Base-by-base conservation (phyloP, 2,888 invertebrate genomes). In the Xylota sylvarum region DNA sequence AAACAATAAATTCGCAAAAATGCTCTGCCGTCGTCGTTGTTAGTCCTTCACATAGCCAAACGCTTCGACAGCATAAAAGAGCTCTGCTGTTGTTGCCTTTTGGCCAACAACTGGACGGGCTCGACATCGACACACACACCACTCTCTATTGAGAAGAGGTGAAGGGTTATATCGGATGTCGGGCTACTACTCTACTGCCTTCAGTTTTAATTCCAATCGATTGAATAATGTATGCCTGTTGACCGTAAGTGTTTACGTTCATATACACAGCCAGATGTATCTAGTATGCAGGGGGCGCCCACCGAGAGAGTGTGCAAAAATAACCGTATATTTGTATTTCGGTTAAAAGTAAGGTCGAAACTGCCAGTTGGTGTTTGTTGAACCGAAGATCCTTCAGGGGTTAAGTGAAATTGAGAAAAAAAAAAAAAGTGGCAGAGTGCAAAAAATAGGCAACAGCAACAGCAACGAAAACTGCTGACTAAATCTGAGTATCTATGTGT, bases 201-300 rank as follows among this genome's bases (percentile, higher is more conserved):
- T 79, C 74, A 70, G 73, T 85, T 80, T 80, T 85, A 80, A 85
- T 85, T 85, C 84, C 79, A 80, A 80, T 85, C 84, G 84, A 80
- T 85, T 85, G 84, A 85, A 85, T 85, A 85, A 85, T 85, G 80
- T 85, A 80, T 85, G 84, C 84, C 69, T 80, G 84, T 80, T 79
- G 79, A 79, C 84, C 79, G 79, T 70, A 69, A 84, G 84, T 84
- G 69, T 83, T 78, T 83, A 69, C 73, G 78, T 72, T 65, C 72
- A n/a, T 56, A 55, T 48, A 67, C 50, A 19, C 56, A 56, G 14
- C 60, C 37, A 48, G 60, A n/a, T 43, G 62, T 50, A 37, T 40
- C 32, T 37, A 35, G 52, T 35, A 32, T n/a, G 37, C 12, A 23
- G 27, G 9, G 14, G 23, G 23, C 23, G 23, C n/a, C n/a, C n/a